phyloP scores from a whole-genome alignment of 2,113 vertebrate genomes.

The Acrocephalus arundinaceus region DNA sequence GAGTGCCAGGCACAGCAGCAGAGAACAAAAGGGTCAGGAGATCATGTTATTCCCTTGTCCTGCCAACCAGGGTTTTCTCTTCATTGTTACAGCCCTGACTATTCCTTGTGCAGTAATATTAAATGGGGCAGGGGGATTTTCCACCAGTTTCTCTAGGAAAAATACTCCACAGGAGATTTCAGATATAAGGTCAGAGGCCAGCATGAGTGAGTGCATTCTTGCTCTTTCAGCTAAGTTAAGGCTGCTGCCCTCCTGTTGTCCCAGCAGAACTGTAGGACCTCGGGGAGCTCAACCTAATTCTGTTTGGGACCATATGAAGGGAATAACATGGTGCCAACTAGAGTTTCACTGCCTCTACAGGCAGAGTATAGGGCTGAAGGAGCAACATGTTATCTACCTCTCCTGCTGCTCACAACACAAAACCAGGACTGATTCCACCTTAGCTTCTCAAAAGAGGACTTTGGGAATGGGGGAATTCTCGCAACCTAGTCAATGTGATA shows the following conservation, averaged over 20 bases:
- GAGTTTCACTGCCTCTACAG: not conserved
- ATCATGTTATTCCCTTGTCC: not conserved
- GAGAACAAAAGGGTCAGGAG: not conserved
- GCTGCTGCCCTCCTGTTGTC: not conserved
- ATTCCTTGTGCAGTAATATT: not conserved
- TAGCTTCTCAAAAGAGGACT: not conserved
- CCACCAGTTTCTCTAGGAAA: not conserved
- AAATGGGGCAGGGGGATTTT: not conserved
- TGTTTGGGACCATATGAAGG: not conserved
- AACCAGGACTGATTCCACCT: not conserved
- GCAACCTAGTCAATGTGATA: not conserved
- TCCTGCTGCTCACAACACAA: not conserved
- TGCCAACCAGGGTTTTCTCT: not conserved
- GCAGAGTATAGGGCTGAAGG: not conserved
- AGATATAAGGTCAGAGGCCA: not conserved
- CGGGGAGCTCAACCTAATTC: slow-evolving; percentile 9
- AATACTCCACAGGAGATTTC: not conserved
- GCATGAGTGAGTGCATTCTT: not conserved
- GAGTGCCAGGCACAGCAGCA: not conserved
- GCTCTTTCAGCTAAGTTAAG: not conserved
- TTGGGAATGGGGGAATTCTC: not conserved
- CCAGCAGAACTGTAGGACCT: not conserved
- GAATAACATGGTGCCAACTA: not conserved
- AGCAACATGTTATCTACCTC: not conserved
- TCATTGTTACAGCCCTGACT: not conserved